Percentiles rank a stretch among this genome's conserved stretches.
Conservation (phyloP, 1,140 invertebrate genomes). For the Nasonia longicornis region DNA sequence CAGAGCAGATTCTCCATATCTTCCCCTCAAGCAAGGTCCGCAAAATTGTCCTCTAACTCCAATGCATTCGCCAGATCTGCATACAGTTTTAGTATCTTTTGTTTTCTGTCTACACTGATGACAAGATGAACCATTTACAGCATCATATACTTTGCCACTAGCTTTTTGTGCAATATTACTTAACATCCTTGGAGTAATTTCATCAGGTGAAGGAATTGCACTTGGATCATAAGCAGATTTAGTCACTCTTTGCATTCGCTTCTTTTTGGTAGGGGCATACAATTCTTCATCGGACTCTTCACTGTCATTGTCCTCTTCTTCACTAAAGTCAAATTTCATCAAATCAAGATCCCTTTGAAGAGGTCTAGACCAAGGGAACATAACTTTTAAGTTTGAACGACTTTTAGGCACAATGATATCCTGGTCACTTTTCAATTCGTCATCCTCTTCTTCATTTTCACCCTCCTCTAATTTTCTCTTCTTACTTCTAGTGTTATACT, state of each 20-base stretch:
- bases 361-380: slow-evolving; percentile 58
- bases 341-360: slow-evolving; percentile 53
- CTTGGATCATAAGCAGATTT: slow-evolving; percentile 49
- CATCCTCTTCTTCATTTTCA: slow-evolving; percentile 33
- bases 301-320: slow-evolving; percentile 51
- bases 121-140: slow-evolving; percentile 59
- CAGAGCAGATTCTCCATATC: slow-evolving; percentile 67
- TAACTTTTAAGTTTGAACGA: slow-evolving; percentile 48
- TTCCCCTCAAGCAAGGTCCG: slow-evolving; percentile 65
- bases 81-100: slow-evolving; percentile 67
- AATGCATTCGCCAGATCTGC: slow-evolving; percentile 63
- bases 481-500: slow-evolving; percentile 56
- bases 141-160: slow-evolving; percentile 57
- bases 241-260: slow-evolving; percentile 31
- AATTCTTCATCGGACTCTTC: slow-evolving; percentile 18
- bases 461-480: slow-evolving; percentile 19
- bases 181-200: slow-evolving; percentile 62
- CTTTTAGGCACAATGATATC: slow-evolving; percentile 43
- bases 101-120: slow-evolving; percentile 70
- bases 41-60: slow-evolving; percentile 69
- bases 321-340: slow-evolving; percentile 52
- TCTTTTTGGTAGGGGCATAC: slow-evolving; percentile 8
- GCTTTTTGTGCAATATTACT: slow-evolving; percentile 57
- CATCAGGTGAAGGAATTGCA: slow-evolving; percentile 54
- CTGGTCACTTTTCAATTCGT: not conserved